Percentiles rank a stretch among this genome's conserved stretches.
phyloP scores from a whole-genome alignment of 2,888 invertebrate genomes.

The Trypoxylon attenuatum region DNA sequence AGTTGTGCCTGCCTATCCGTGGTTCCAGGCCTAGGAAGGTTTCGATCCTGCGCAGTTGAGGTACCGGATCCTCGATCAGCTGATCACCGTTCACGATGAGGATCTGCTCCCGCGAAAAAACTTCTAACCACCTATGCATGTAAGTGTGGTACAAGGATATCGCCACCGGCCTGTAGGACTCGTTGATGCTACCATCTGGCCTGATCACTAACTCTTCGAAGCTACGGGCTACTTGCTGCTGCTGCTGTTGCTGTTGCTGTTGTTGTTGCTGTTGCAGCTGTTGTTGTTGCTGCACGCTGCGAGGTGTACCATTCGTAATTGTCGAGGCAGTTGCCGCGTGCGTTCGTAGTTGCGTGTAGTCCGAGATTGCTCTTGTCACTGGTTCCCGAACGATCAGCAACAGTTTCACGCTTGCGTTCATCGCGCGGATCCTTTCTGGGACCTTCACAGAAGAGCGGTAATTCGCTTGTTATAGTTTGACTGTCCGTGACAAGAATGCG shows the following conservation, averaged over 20 bases:
- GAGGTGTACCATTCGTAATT: conserved; percentile 72
- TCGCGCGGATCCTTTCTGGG: conserved; percentile 93
- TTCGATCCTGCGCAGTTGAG: conserved; percentile 91
- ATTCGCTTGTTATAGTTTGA: too few relatives aligned
- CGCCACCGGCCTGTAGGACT: conserved; percentile 88
- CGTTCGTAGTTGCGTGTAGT: conserved; percentile 94
- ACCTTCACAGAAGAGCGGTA: conserved; percentile 77
- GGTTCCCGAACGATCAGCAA: conserved; percentile 97
- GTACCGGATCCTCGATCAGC: conserved; percentile 92
- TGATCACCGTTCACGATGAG: conserved; percentile 96
- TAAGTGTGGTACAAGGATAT: conserved; percentile 95
- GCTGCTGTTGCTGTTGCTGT: conserved; percentile 28
- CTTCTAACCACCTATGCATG: conserved; percentile 93
- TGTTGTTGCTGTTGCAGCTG: conserved; percentile 31
- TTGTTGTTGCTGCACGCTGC: conserved; percentile 65
- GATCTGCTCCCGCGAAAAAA: conserved; percentile 93
- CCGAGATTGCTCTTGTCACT: conserved; percentile 95
- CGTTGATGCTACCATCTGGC: conserved; percentile 88
- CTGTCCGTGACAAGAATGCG: too few relatives aligned
- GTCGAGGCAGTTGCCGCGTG: conserved; percentile 85
- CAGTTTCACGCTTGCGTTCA: conserved; percentile 94
- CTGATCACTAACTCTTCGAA: conserved; percentile 89
- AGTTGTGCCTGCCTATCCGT: conserved; percentile 87
- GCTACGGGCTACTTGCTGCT: conserved; percentile 72
- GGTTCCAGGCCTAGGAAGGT: conserved; percentile 86